A percentile compares a stretch with the other conserved stretches of the same genome.
Conservation (phyloP, 2,113 vertebrate species). For the mouse (Mus musculus) region DNA sequence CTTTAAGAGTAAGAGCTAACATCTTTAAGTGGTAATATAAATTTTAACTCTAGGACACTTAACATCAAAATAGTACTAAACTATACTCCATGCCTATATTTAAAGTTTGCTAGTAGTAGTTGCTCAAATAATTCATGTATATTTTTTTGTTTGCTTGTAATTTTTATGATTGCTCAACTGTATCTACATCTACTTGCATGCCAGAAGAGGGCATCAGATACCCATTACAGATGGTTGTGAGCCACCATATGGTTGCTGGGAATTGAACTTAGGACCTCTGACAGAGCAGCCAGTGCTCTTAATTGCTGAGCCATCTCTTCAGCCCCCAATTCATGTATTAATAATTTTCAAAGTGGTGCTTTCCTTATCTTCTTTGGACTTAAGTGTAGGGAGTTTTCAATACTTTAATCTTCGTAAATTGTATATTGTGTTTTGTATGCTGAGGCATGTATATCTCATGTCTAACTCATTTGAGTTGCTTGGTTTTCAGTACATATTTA, state of each 20-base stretch:
- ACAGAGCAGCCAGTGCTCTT: too few relatives aligned
- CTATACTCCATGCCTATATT: neutral
- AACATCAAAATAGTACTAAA: neutral
- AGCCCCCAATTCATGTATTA: neutral
- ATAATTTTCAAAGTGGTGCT: conserved; percentile 6
- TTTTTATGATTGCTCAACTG: too few relatives aligned
- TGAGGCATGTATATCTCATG: neutral
- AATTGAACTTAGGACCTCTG: too few relatives aligned
- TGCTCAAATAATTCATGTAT: neutral
- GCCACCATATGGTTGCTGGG: too few relatives aligned
- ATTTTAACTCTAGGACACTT: neutral
- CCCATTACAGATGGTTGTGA: too few relatives aligned
- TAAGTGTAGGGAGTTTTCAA: neutral
- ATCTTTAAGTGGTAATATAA: neutral
- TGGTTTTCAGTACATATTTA: too few relatives aligned
- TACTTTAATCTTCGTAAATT: neutral
- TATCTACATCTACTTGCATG: too few relatives aligned
- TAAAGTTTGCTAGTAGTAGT: neutral
- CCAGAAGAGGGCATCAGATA: too few relatives aligned
- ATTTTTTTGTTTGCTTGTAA: neutral
- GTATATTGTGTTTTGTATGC: neutral
- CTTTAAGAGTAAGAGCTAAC: neutral
- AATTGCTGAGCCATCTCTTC: too few relatives aligned
- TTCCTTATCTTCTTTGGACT: conserved; percentile 17
- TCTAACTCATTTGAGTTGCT: neutral